Evolutionary conservation across 2,888 invertebrate genomes (phyloP).

Genomic region (Lasius fuliginosus): DNA sequence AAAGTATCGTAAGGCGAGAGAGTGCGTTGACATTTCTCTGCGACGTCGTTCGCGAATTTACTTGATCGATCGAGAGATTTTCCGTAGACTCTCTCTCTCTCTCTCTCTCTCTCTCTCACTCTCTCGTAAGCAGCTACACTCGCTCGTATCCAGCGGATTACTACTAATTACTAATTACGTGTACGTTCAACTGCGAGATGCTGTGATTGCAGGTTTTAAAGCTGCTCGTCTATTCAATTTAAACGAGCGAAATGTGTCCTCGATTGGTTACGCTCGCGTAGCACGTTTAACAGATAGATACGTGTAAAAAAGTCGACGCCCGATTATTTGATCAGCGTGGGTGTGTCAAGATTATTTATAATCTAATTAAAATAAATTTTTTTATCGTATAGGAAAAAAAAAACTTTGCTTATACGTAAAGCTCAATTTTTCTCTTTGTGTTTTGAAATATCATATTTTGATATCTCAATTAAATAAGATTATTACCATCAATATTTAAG

Average conservation of each 20-base stretch:
- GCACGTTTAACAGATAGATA: slow-evolving; percentile 10
- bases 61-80: slow-evolving; percentile 17
- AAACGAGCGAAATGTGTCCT: slow-evolving; percentile 22
- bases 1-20: slow-evolving; percentile 19
- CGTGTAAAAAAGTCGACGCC: background rate
- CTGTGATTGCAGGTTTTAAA: background rate
- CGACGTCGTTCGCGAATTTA: slow-evolving; percentile 10
- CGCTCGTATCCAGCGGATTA: background rate
- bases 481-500: background rate
- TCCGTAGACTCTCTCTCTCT: background rate
- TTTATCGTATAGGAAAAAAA: background rate
- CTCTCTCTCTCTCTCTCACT: background rate
- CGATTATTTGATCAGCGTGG: slow-evolving; percentile 16
- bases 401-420: background rate
- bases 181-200: background rate
- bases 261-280: slow-evolving; percentile 23
- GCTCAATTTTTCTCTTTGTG: background rate
- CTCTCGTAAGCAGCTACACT: background rate
- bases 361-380: background rate
- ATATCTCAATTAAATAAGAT: background rate
- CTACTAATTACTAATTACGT: slow-evolving; percentile 18
- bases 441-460: background rate
- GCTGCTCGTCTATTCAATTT: background rate
- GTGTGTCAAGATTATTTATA: background rate
- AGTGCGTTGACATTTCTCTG: slow-evolving; percentile 36